Conservation (phyloP, 2,888 invertebrate species). For the Athalia circularis region DNA sequence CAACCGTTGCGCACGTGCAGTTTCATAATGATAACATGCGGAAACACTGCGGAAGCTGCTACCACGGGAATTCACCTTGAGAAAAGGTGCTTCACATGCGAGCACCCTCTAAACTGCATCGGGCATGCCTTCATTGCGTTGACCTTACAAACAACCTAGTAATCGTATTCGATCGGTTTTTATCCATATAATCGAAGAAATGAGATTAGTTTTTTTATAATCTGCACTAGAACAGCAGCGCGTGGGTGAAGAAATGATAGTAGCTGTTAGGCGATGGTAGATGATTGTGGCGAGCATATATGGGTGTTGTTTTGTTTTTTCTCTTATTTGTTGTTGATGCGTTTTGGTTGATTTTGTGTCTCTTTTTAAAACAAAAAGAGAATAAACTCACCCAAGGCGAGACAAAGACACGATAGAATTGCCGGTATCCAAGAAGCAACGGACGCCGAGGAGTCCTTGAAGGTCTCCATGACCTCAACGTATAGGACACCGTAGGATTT, state of each 20-base stretch:
- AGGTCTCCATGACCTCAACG: constrained; percentile 87
- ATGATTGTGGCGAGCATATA: neutral
- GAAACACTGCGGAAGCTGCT: constrained; percentile 16
- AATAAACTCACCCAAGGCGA: constrained; percentile 80
- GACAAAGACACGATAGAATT: constrained; percentile 84
- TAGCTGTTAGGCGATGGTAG: neutral
- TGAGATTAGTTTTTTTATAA: too few species aligned
- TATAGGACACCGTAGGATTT: constrained; percentile 89
- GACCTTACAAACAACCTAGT: neutral
- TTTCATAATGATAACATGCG: constrained; percentile 42
- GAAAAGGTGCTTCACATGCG: constrained; percentile 29
- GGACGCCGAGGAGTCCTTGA: constrained; percentile 83
- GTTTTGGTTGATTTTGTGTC: neutral
- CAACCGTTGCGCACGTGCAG: constrained; percentile 39
- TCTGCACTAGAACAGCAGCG: too few species aligned
- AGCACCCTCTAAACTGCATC: neutral
- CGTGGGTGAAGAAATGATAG: neutral
- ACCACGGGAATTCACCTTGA: constrained; percentile 37
- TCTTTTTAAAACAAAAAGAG: constrained; percentile 11
- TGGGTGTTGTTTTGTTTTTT: neutral
- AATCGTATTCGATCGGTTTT: neutral
- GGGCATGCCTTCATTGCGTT: neutral
- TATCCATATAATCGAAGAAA: too few species aligned
- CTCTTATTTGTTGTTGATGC: constrained; percentile 15
- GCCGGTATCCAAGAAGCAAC: constrained; percentile 90